Percentiles rank a stretch among this genome's conserved stretches.
These are phyloP conservation scores for Hirtodrosophila alboralis DNA, from an alignment of 2,888 invertebrate species.

Conservation along the genomic window DNA sequence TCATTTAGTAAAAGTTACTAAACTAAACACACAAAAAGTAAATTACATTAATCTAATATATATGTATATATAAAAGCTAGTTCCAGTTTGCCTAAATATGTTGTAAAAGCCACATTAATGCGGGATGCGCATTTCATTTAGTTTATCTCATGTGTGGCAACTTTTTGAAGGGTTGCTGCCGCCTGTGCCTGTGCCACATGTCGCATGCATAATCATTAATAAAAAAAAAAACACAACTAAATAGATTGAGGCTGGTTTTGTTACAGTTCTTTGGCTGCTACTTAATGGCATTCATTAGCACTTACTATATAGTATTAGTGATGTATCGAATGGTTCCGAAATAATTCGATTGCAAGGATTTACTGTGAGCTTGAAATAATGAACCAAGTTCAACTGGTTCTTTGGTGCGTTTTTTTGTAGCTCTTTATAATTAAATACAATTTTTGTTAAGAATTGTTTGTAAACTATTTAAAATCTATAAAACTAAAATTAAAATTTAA, in stretches of 20 bases:
- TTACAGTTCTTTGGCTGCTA: conserved; percentile 15
- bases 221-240: conserved; percentile 69
- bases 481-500: too few species aligned
- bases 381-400: too few species aligned
- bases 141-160: conserved; percentile 15
- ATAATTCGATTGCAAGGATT: too few species aligned
- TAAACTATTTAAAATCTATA: too few species aligned
- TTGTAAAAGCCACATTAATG: conserved; percentile 42
- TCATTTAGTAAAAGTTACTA: conserved; percentile 21
- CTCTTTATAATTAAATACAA: too few species aligned
- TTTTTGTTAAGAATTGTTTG: too few species aligned
- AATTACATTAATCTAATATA: conserved; percentile 47
- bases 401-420: too few species aligned
- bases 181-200: too few species aligned
- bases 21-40: conserved; percentile 32
- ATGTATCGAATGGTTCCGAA: too few species aligned
- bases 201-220: conserved; percentile 72
- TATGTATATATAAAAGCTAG: conserved; percentile 32
- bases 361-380: too few species aligned
- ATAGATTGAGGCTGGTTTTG: conserved; percentile 57
- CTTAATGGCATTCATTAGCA: conserved; percentile 66
- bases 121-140: conserved; percentile 50
- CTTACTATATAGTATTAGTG: conserved; percentile 10
- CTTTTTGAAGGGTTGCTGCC: conserved; percentile 23
- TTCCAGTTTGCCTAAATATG: not conserved